These are phyloP conservation scores for Xiphophorus birchmanni DNA, from an alignment of 2,797 vertebrate species.

Conservation along the genomic window DNA sequence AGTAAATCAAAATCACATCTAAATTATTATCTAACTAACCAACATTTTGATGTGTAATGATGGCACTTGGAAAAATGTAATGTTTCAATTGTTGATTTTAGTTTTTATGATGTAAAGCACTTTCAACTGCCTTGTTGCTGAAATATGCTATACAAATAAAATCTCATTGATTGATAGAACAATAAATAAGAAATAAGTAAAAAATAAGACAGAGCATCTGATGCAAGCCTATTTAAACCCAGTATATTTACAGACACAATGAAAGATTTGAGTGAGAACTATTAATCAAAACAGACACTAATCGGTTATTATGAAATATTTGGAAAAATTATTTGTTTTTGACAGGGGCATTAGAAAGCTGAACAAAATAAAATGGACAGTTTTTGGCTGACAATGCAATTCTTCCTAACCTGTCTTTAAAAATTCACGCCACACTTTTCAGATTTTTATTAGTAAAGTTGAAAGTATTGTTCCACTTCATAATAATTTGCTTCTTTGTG, in stretches of 20 bases:
- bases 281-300: not conserved
- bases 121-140: too few relatives aligned
- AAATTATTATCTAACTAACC: too few relatives aligned
- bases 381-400: not conserved
- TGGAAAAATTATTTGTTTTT: not conserved
- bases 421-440: not conserved
- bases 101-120: too few relatives aligned
- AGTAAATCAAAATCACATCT: too few relatives aligned
- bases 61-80: too few relatives aligned
- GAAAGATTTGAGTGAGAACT: not conserved
- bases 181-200: too few relatives aligned
- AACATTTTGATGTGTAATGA: too few relatives aligned
- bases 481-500: not conserved
- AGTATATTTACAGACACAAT: not conserved
- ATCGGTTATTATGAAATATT: not conserved
- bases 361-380: not conserved
- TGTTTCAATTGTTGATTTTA: too few relatives aligned
- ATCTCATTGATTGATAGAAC: too few relatives aligned
- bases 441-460: not conserved
- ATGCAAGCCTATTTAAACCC: not conserved
- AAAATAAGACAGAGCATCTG: not conserved
- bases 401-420: not conserved
- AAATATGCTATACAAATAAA: too few relatives aligned
- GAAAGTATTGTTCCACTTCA: not conserved
- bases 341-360: not conserved